Percentiles rank a stretch among this genome's conserved stretches.
phyloP scores from a whole-genome alignment of 2,888 invertebrate species.

The Myopa testacea region DNA sequence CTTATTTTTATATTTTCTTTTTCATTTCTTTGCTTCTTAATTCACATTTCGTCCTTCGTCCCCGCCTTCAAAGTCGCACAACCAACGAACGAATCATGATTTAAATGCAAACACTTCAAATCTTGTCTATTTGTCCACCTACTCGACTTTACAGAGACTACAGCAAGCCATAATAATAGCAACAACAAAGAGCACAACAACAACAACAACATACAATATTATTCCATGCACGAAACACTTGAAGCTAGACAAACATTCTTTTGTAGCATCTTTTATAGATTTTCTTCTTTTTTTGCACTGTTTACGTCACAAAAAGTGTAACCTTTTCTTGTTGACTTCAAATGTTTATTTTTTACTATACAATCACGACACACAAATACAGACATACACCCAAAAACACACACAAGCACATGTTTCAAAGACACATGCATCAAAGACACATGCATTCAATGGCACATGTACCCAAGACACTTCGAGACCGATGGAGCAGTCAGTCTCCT shows the following conservation, averaged over 20 bases:
- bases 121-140: slow-evolving; percentile 37
- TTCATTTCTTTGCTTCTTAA: not conserved
- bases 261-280: not conserved
- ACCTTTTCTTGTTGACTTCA: not conserved
- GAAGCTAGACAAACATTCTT: not conserved
- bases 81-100: slow-evolving; percentile 18
- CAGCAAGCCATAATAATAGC: not conserved
- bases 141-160: not conserved
- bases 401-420: not conserved
- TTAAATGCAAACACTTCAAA: slow-evolving; percentile 26
- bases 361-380: too few relatives aligned
- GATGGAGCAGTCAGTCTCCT: not conserved
- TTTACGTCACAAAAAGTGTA: not conserved
- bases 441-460: too few relatives aligned
- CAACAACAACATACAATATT: not conserved
- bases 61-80: not conserved
- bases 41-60: not conserved
- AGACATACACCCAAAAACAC: not conserved
- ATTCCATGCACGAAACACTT: not conserved
- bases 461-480: not conserved
- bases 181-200: too few relatives aligned
- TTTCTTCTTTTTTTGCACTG: not conserved
- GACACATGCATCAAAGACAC: not conserved
- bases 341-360: too few relatives aligned
- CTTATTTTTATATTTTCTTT: slow-evolving; percentile 10